Evolutionary conservation across 2,888 invertebrate genomes (phyloP).

Genomic region (Pharmacophagus antenor): DNA sequence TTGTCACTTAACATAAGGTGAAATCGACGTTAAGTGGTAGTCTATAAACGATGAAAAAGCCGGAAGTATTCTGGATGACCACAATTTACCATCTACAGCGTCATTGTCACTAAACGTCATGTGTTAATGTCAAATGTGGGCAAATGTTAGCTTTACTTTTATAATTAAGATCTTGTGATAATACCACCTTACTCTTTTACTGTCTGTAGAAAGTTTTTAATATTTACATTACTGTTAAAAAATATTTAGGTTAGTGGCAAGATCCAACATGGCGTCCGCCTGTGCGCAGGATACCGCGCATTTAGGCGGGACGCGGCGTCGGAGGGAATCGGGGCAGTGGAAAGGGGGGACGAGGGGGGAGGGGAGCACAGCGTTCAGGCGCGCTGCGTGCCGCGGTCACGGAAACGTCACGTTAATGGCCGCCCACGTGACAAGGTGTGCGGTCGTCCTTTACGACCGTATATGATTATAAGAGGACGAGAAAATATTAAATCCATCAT

Average conservation of each 20-base stretch:
- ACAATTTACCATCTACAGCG: neutral
- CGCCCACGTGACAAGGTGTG: conserved; percentile 9
- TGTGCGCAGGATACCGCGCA: conserved; percentile 45
- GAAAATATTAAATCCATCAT: neutral
- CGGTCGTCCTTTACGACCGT: neutral
- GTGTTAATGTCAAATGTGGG: too few relatives aligned
- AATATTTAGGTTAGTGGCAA: neutral
- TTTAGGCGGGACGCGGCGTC: too few relatives aligned
- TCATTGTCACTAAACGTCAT: too few relatives aligned
- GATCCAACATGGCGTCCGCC: conserved; percentile 30
- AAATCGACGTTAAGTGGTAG: too few relatives aligned
- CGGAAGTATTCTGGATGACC: neutral
- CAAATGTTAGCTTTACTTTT: too few relatives aligned
- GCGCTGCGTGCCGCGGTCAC: conserved; percentile 17
- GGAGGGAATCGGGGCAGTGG: conserved; percentile 29
- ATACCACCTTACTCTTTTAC: too few relatives aligned
- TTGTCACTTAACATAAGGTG: too few relatives aligned
- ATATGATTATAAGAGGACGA: neutral
- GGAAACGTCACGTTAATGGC: conserved; percentile 22
- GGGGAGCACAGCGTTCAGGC: conserved; percentile 25
- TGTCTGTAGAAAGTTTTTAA: too few relatives aligned
- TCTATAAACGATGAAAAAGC: too few relatives aligned
- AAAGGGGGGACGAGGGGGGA: conserved; percentile 32
- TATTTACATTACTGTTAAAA: too few relatives aligned
- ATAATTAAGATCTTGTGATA: too few relatives aligned